Evolutionary conservation across 2,888 invertebrate genomes (phyloP), one percentile per base, ranked within the genome.

Genomic region (Cephus nigrinus): DNA sequence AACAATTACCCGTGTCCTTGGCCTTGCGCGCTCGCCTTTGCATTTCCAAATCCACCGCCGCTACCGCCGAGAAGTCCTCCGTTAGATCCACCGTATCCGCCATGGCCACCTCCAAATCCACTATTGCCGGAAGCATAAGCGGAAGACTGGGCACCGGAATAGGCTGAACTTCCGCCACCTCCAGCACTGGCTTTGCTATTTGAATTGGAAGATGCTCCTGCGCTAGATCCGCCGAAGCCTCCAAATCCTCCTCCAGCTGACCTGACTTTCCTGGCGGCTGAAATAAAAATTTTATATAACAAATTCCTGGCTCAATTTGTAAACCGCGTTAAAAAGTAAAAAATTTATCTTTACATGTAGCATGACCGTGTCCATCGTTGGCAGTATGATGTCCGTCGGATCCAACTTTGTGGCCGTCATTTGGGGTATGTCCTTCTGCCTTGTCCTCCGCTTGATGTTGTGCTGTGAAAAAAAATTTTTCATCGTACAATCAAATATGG

Each of bases 11-110:
- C 55, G 55, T 55, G 23, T 55, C 55, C 55, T 23, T 55, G 55
- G 2, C 55, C 55, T 9, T 55, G 55, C 31, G 32, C 76, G 12
- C 0, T 55, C 9, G 55, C 55, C 9, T 55, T 55, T 40, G 82
- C 77, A 12, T 84, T 82, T 30, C 55, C 75, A 23, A 84, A 76
- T 12, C 82, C 80, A 23, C 80, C 86, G 76, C 86, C 87, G 75
- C 85, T 83, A 11, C 83, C 82, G 32, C 86, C 85, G 11, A 36
- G 91, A 86, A 0, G 91, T 88, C 68, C 90, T 89, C 1, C 92
- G 89, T 4, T 88, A 87, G 85, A 82, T 4, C 82, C 79, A 4
- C 82, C 80, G 3, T 79, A 77, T 30, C 85, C 84, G 5, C 82
- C 81, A 1, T 83, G 82, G 23, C 76, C 55, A 0, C 82, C 81